Evolutionary conservation across 2,888 invertebrate genomes (phyloP).

Genomic region (Netelia fuscicornis): DNA sequence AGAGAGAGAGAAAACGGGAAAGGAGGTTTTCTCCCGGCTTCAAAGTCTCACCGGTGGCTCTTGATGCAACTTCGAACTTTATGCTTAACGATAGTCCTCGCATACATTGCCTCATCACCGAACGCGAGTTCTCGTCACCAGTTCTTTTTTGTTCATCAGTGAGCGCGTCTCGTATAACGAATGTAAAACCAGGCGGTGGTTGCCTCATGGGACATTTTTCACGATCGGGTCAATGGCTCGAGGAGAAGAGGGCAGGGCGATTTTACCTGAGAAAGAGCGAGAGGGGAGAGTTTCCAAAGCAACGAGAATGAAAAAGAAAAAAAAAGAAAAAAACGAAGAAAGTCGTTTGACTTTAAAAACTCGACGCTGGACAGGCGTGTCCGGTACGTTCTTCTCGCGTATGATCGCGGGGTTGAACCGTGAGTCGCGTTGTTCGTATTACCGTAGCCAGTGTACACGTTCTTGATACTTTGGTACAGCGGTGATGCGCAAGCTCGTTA

Average conservation of each 20-base stretch:
- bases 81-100: slow-evolving; percentile 47
- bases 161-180: slow-evolving; percentile 35
- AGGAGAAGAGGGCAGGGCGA: slow-evolving; percentile 13
- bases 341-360: slow-evolving; percentile 62
- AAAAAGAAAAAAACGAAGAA: not conserved
- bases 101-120: slow-evolving; percentile 12
- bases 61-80: slow-evolving; percentile 58
- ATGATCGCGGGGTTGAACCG: slow-evolving; percentile 51
- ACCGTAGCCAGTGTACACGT: not conserved
- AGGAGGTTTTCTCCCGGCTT: slow-evolving; percentile 28
- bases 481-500: slow-evolving; percentile 57
- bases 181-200: slow-evolving; percentile 22
- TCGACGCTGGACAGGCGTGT: slow-evolving; percentile 59
- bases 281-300: not conserved
- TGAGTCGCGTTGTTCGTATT: slow-evolving; percentile 18
- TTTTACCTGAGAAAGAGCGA: slow-evolving; percentile 26
- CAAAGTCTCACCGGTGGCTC: slow-evolving; percentile 40
- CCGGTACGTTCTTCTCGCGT: slow-evolving; percentile 15
- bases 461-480: slow-evolving; percentile 13
- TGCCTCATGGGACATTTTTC: slow-evolving; percentile 54
- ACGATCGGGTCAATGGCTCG: slow-evolving; percentile 62
- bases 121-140: slow-evolving; percentile 45
- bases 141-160: slow-evolving; percentile 54
- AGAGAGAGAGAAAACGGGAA: slow-evolving; percentile 27
- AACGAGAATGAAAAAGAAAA: slow-evolving; percentile 18